Percentiles rank a stretch among this genome's conserved stretches.
Conservation (phyloP, 2,797 vertebrate genomes). For the Lateolabrax maculatus region DNA sequence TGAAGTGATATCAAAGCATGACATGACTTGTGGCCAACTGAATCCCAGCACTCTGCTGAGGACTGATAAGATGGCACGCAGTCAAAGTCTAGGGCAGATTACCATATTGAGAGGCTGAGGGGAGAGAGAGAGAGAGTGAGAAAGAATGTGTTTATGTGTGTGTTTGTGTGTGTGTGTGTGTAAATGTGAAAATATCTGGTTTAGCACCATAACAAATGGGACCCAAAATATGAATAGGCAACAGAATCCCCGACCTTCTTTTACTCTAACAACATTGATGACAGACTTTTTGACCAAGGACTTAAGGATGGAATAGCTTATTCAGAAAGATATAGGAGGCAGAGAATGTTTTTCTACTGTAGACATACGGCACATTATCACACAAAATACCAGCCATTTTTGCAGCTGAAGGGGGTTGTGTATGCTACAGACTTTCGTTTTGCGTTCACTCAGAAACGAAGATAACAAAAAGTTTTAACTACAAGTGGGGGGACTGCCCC, state of each 20-base stretch:
- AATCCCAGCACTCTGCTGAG: constrained; percentile 59
- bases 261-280: background rate
- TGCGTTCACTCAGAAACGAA: background rate
- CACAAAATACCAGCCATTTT: constrained; percentile 56
- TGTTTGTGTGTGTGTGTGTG: constrained; percentile 12
- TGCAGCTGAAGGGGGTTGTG: background rate
- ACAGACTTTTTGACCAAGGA: background rate
- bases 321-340: background rate
- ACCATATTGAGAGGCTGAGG: constrained; percentile 53
- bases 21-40: constrained; percentile 53
- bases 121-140: constrained; percentile 15
- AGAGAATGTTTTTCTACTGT: constrained; percentile 14
- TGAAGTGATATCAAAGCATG: constrained; percentile 56
- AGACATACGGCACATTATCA: constrained; percentile 36
- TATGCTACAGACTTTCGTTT: constrained; percentile 4
- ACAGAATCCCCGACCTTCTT: background rate
- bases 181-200: constrained; percentile 51
- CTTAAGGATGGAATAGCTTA: background rate
- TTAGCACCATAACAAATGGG: constrained; percentile 42
- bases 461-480: background rate
- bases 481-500: background rate
- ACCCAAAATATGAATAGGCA: constrained; percentile 26
- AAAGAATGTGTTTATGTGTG: background rate
- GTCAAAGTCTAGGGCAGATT: constrained; percentile 59
- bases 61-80: constrained; percentile 68